Evolutionary conservation across 2,888 invertebrate species (phyloP), one percentile per base, ranked within the genome.

Genomic region (Corythucha ciliata): DNA sequence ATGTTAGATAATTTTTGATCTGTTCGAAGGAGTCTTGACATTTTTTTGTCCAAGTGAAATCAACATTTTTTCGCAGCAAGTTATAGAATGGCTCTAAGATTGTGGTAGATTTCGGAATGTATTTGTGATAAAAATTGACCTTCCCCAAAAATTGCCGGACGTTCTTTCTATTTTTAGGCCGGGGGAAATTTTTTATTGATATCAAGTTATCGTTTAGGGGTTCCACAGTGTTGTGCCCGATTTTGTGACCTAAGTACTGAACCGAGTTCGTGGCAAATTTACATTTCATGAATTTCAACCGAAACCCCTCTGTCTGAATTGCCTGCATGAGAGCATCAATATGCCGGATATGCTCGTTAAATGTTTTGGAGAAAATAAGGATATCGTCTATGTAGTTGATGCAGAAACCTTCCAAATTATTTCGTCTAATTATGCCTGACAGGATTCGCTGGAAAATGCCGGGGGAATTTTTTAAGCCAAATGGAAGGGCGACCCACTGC

Each of bases 361-460:
- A 61, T n/a, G 41, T 52, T 47, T 55, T 36, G 25, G 60, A 59
- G 51, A 59, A 58, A 24, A 61, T 48, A 2, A 61, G 34, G 16
- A 60, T 56, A 33, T 60, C 59, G 44, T 61, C 59, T 20, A 61
- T 61, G 34, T 56, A 60, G 40, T 60, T 60, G 10, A 58, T 52
- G n/a, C 47, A 14, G 47, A 59, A 58, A 12, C 46, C 36, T 3
- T 42, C 42, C 4, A 60, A 41, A 5, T 55, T 37, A 55, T 61
- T 26, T 44, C 47, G 47, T 45, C 45, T 53, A 33, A 61, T 27
- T 25, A 59, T 48, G 20, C 42, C 55, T 10, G 42, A n/a, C 39
- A 61, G 29, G 34, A 58, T 55, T 47, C 59, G 53, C 34, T 59
- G 58, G 40, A 60, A 59, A 33, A 61, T 59, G 5, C 59, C 57